Evolutionary conservation across 1,140 invertebrate species (phyloP).

Genomic region (Drosophila sturtevanti): DNA sequence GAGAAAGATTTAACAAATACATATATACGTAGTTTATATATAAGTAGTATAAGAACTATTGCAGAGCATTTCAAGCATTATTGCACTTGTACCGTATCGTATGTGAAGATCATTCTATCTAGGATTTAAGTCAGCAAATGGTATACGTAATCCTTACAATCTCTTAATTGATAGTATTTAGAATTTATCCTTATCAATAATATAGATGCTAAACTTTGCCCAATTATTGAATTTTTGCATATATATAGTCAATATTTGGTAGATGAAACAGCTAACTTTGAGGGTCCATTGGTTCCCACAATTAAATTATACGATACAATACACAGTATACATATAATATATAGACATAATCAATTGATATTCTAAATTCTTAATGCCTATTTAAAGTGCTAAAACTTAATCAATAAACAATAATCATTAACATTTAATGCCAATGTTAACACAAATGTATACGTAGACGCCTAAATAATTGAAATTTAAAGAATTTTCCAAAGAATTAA

Average conservation of each 20-base stretch:
- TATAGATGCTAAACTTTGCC: slow-evolving; percentile 15
- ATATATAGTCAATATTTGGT: slow-evolving; percentile 18
- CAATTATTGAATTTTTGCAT: too few species aligned
- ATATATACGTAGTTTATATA: background rate
- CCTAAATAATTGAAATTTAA: slow-evolving; percentile 55
- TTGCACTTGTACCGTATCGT: slow-evolving; percentile 67
- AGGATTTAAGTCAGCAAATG: slow-evolving; percentile 35
- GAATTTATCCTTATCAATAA: background rate
- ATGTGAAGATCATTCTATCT: slow-evolving; percentile 13
- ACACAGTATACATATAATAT: slow-evolving; percentile 9
- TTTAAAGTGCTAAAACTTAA: slow-evolving; percentile 7
- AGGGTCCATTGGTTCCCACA: slow-evolving; percentile 42
- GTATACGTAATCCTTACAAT: slow-evolving; percentile 50
- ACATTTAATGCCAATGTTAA: slow-evolving; percentile 32
- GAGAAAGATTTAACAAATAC: background rate
- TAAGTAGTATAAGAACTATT: slow-evolving; percentile 49
- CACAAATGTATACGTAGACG: slow-evolving; percentile 66
- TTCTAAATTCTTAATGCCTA: slow-evolving; percentile 41
- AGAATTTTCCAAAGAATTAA: slow-evolving; percentile 46
- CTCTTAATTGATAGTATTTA: slow-evolving; percentile 23
- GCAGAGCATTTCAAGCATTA: slow-evolving; percentile 65
- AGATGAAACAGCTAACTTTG: slow-evolving; percentile 45
- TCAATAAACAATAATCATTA: slow-evolving; percentile 21
- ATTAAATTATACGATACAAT: slow-evolving; percentile 8
- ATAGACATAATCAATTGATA: slow-evolving; percentile 23